phyloP scores from a whole-genome alignment of 2,888 invertebrate species.

The Phyto melanocephala region DNA sequence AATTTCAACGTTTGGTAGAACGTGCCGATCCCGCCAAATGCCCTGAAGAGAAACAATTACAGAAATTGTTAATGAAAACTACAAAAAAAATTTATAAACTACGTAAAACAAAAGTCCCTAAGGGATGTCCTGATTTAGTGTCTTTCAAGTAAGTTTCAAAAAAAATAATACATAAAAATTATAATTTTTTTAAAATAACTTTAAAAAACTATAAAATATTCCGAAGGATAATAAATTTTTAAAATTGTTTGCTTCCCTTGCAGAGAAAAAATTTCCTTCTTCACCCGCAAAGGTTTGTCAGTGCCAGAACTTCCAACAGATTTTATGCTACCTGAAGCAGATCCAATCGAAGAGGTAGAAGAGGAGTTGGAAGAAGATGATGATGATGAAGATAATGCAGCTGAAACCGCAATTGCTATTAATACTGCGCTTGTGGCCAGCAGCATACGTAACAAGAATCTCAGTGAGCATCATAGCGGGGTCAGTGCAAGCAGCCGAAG shows the following conservation, averaged over 20 bases:
- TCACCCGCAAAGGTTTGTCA: slow-evolving; percentile 88
- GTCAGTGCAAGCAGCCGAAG: slow-evolving; percentile 59
- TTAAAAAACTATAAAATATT: too few relatives aligned
- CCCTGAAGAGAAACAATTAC: slow-evolving; percentile 82
- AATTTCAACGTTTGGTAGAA: slow-evolving; percentile 85
- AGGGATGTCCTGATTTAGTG: slow-evolving; percentile 93
- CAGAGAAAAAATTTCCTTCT: slow-evolving; percentile 98
- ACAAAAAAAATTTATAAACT: slow-evolving; percentile 95
- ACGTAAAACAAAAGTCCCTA: slow-evolving; percentile 90
- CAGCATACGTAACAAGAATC: slow-evolving; percentile 78
- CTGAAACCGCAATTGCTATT: slow-evolving; percentile 75
- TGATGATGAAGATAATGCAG: slow-evolving; percentile 71
- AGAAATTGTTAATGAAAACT: slow-evolving; percentile 91
- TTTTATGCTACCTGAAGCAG: slow-evolving; percentile 78
- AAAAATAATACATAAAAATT: background rate
- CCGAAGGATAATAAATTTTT: too few relatives aligned
- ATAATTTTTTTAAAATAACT: too few relatives aligned
- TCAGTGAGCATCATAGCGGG: slow-evolving; percentile 72
- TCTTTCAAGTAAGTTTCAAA: slow-evolving; percentile 90
- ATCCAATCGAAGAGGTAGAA: slow-evolving; percentile 75
- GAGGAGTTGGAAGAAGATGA: slow-evolving; percentile 66
- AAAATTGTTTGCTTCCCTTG: slow-evolving; percentile 71
- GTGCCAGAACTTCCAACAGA: slow-evolving; percentile 88
- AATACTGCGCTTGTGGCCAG: slow-evolving; percentile 78
- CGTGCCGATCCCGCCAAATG: slow-evolving; percentile 78